Evolutionary conservation across 2,888 invertebrate species (phyloP), one percentile per base, ranked within the genome.

Genomic region (Odontomyia ornata): DNA sequence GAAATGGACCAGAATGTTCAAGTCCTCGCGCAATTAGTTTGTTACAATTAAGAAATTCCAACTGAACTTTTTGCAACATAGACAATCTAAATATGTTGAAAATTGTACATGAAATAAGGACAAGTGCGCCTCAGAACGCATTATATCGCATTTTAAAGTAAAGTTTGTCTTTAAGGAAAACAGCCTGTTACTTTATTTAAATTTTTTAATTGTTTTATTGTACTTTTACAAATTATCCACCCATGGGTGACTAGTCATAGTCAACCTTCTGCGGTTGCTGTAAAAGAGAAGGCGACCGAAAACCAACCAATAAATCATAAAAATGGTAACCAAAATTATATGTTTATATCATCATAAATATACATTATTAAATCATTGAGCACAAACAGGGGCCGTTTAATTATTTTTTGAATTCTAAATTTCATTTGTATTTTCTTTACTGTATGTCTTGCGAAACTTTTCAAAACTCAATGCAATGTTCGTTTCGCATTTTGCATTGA

Each of bases 251-350:
- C 81, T 78, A 81, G 82, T 81, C 81, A 80, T 81, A 83, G 84
- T 90, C 91, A 91, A 90, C 92, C 92, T 92, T 92, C 92, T 91
- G 92, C 92, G 91, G 91, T 89, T 92, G 92, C 92, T 92, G 92
- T 92, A 92, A 90, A 89, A 90, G 92, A 93, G 92, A 92, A 92
- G 92, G 92, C 91, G 91, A 91, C 92, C 89, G 90, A 89, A 85
- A 86, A 84, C 86, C 86, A 86, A 86, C 86, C 86, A 85, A 86
- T 83, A 82, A 82, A 81, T 76, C 75, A 77, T 78, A 78, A 80
- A 76, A 77, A 75, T 76, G 76, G 76, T 73, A 77, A 79, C 76
- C 21, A 77, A 77, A 77, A 79, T 71, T 52, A 79, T 79, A 76
- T 79, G 64, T 79, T 46, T 76, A 73, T 76, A 75, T 73, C 76